Evolutionary conservation across 2,797 vertebrate species (phyloP).

Genomic region (Lutra lutra): DNA sequence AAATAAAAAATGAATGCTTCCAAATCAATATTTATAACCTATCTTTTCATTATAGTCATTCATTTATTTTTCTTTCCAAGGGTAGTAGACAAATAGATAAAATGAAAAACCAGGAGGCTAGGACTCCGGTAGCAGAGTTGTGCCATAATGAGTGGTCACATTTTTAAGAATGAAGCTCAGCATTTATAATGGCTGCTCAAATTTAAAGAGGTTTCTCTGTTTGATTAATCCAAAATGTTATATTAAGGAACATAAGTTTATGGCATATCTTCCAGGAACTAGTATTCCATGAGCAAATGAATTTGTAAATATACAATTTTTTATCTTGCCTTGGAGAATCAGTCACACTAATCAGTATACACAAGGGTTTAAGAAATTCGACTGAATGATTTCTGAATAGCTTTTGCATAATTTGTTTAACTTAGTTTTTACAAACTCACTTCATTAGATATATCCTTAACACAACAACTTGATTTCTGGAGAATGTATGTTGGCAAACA

Average conservation of each 20-base stretch:
- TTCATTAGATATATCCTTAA: neutral
- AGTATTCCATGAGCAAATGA: neutral
- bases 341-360: neutral
- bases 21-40: neutral
- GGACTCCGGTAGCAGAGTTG: neutral
- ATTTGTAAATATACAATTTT: neutral
- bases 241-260: neutral
- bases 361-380: neutral
- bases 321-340: neutral
- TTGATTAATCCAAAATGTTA: neutral
- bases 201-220: neutral
- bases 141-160: neutral
- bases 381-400: neutral
- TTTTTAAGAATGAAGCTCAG: neutral
- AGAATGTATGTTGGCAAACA: neutral
- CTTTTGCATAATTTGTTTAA: neutral
- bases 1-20: neutral
- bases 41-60: neutral
- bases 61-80: neutral
- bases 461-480: neutral
- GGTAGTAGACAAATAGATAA: neutral
- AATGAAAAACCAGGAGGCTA: neutral
- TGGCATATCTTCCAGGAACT: neutral
- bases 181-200: neutral
- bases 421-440: neutral